phyloP scores from a whole-genome alignment of 1,140 invertebrate species.

The Caenorhabditis brenneri region DNA sequence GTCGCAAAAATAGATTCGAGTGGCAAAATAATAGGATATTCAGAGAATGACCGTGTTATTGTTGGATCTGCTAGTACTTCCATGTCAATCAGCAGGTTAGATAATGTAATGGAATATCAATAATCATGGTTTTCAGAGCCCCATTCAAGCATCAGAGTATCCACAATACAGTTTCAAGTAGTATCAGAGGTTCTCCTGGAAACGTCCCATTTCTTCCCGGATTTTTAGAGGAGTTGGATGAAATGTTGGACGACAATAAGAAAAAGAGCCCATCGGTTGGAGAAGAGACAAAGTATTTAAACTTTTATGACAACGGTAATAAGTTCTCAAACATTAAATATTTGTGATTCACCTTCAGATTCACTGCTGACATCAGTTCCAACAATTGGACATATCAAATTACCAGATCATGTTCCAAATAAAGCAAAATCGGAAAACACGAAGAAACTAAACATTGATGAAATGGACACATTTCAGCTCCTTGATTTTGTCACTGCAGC shows the following conservation, averaged over 20 bases:
- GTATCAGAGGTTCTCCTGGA: constrained; percentile 47
- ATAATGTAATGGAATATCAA: neutral
- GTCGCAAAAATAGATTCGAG: neutral
- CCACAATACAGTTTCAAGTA: neutral
- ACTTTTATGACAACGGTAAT: constrained; percentile 13
- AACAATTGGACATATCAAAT: neutral
- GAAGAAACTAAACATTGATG: neutral
- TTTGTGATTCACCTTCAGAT: neutral
- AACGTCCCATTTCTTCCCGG: constrained; percentile 52
- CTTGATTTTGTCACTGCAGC: neutral
- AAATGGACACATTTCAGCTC: neutral
- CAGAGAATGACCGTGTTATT: neutral
- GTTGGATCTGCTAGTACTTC: neutral
- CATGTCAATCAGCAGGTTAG: constrained; percentile 12
- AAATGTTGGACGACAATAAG: constrained; percentile 6
- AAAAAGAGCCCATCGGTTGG: neutral
- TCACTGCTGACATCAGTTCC: neutral
- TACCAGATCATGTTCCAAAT: neutral
- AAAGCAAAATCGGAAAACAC: neutral
- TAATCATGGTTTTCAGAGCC: neutral
- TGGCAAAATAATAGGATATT: neutral
- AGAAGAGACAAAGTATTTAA: neutral
- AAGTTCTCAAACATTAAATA: no score
- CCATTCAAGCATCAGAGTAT: neutral
- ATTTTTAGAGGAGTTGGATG: constrained; percentile 48